Percentiles rank a stretch among this genome's conserved stretches.
phyloP scores from a whole-genome alignment of 2,113 vertebrate genomes.

The Oceanites oceanicus region DNA sequence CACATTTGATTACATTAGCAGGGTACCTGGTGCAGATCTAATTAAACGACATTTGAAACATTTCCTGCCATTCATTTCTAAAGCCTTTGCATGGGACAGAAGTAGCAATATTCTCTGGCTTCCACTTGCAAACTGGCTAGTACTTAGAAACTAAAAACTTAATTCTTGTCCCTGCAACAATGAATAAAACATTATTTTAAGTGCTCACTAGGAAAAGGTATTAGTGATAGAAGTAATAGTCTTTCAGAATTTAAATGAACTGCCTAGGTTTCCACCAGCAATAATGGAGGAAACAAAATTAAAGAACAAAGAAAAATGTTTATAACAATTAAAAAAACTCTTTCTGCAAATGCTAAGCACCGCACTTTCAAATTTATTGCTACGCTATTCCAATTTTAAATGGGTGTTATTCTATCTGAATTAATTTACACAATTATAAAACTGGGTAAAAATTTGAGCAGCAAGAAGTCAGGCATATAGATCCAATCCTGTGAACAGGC shows the following conservation, averaged over 20 bases:
- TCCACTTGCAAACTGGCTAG: background rate
- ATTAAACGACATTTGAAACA: slow-evolving; percentile 25
- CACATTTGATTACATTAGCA: slow-evolving; percentile 41
- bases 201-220: background rate
- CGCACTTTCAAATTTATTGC: background rate
- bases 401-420: background rate
- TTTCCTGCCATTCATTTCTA: slow-evolving; percentile 39
- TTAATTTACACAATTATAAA: background rate
- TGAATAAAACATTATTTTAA: background rate
- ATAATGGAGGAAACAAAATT: rapidly evolving
- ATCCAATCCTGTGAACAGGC: background rate
- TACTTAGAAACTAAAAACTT: background rate
- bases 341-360: background rate
- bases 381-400: background rate
- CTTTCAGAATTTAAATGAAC: background rate
- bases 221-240: background rate
- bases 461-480: background rate
- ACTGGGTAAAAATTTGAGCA: background rate
- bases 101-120: background rate
- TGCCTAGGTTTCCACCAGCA: background rate
- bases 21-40: slow-evolving; percentile 15
- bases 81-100: background rate
- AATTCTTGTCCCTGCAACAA: background rate
- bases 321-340: background rate
- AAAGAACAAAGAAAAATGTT: background rate